Evolutionary conservation across 2,888 invertebrate genomes (phyloP), one percentile per base, ranked within the genome.

Genomic region (Apamea crenata): DNA sequence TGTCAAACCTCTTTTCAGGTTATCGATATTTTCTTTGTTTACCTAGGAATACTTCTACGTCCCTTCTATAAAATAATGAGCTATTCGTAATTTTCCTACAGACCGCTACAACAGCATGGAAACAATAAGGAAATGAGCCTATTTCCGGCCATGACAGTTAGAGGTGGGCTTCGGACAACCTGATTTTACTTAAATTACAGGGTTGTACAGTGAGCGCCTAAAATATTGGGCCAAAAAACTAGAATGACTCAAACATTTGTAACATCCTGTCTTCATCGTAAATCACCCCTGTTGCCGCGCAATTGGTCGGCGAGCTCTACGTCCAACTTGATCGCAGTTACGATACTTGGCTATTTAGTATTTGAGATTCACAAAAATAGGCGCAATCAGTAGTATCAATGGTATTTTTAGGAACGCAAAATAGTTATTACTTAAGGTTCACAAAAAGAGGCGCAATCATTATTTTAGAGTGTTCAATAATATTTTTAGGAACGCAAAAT

Each of bases 61-160:
- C 36, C 25, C 21, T 36, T 12, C 36, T 21, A 36, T 25, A 32
- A 67, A 71, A 5, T 21, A 7, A 25, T 63, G 53, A 56, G 10
- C 40, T 68, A 44, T 63, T 74, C 12, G 56, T 63, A 85, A 81
- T 68, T 67, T n/a, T 59, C 32, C 32, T 36, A 18, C 2, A 44
- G 12, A 61, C 18, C 50, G 12, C n/a, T 3, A 47, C 32, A 18
- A 16, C 59, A 78, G 69, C 36, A 74, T 53, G 65, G 32, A 16
- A 61, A 59, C 40, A 74, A 73, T 76, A 56, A 70, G 84, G 84
- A 85, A 85, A 85, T 84, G 44, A 76, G 63, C 63, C 59, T 65
- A 80, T 83, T 84, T 83, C 87, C 84, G 47, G 6, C 59, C 50
- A 16, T 36, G 32, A 71, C 81, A 50, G 63, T 10, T 36, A 56